Conservation (phyloP, 1,140 invertebrate species). For the Tribolium castaneum region DNA sequence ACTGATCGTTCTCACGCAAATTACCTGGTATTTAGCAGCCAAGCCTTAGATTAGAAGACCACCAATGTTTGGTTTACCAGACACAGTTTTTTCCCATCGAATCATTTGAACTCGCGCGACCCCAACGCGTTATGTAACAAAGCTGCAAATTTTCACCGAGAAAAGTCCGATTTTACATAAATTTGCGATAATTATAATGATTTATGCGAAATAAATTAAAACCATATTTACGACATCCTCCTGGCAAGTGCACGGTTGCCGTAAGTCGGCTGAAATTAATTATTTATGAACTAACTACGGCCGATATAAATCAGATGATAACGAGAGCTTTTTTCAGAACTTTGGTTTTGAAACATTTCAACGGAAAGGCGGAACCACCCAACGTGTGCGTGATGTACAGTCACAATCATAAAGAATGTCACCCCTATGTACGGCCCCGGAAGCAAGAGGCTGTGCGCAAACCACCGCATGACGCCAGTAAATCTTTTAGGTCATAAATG, state of each 20-base stretch:
- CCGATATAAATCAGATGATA: background rate
- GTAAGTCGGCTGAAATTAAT: background rate
- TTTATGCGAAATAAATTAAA: background rate
- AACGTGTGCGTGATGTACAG: background rate
- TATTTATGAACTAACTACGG: background rate
- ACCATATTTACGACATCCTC: background rate
- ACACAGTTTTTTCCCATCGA: constrained; percentile 40
- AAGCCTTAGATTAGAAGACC: constrained; percentile 50
- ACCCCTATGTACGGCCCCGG: too few relatives aligned
- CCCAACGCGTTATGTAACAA: background rate
- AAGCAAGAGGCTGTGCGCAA: too few relatives aligned
- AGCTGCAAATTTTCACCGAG: background rate
- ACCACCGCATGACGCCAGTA: too few relatives aligned
- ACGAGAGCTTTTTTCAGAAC: background rate
- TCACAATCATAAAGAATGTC: too few relatives aligned
- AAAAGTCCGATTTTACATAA: background rate
- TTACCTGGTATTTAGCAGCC: constrained; percentile 50
- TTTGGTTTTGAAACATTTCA: background rate
- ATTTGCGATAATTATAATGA: background rate
- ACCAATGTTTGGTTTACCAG: constrained; percentile 46
- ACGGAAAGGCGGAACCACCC: background rate
- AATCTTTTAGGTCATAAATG: too few relatives aligned
- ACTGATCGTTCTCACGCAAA: constrained; percentile 49
- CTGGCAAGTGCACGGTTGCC: background rate
- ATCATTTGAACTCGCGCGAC: background rate